phyloP scores from a whole-genome alignment of 37 sponge, comb jelly and placozoan species.

The Bolinopsis microptera region DNA sequence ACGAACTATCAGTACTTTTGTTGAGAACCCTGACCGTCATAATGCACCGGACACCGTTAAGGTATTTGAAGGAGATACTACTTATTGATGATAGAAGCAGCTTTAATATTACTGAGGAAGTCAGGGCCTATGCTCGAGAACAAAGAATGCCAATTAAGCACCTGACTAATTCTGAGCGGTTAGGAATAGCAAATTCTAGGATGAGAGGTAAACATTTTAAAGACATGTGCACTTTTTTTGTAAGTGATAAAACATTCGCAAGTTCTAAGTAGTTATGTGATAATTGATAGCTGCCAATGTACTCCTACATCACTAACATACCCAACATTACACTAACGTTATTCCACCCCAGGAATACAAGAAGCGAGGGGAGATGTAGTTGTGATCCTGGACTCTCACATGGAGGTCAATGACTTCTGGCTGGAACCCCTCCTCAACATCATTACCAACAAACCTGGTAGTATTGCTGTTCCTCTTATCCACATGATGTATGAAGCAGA shows the following conservation, averaged over 20 bases:
- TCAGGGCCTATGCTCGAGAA: neutral
- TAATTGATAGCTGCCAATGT: too few relatives aligned
- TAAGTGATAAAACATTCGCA: too few relatives aligned
- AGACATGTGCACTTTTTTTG: too few relatives aligned
- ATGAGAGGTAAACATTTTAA: neutral
- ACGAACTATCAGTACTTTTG: neutral
- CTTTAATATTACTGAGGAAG: conserved; percentile 15
- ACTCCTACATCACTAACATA: too few relatives aligned
- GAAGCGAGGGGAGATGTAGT: neutral
- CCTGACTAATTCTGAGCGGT: neutral
- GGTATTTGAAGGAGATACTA: conserved; percentile 12
- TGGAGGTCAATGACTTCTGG: conserved; percentile 52
- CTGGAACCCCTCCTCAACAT: conserved; percentile 45
- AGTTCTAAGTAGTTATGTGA: too few relatives aligned
- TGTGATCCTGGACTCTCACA: conserved; percentile 37
- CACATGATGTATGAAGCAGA: conserved; percentile 17
- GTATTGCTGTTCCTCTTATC: neutral
- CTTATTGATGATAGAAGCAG: conserved; percentile 41
- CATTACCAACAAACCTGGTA: neutral
- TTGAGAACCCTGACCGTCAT: conserved; percentile 31
- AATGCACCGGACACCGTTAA: neutral
- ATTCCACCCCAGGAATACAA: neutral
- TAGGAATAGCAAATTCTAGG: conserved; percentile 20
- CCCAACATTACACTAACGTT: too few relatives aligned
- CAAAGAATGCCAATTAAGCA: conserved; percentile 13